These are phyloP conservation scores for Balaeniceps rex DNA, from an alignment of 2,113 vertebrate genomes.

Conservation along the genomic window DNA sequence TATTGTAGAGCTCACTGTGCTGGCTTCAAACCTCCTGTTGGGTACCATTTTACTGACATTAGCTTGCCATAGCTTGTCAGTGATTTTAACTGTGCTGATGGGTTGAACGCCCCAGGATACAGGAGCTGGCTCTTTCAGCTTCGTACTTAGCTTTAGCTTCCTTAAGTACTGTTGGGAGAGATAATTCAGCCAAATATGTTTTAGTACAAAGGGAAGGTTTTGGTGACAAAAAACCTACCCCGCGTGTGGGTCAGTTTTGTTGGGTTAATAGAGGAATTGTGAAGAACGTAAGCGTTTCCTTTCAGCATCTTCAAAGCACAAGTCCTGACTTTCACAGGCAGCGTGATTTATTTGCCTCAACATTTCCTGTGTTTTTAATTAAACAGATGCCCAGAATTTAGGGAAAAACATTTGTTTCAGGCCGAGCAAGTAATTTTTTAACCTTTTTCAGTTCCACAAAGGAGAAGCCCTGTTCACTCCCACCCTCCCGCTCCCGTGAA, in stretches of 20 bases:
- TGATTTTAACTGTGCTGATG: not conserved
- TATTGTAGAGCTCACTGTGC: constrained; percentile 23
- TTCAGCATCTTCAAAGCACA: not conserved
- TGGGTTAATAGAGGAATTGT: not conserved
- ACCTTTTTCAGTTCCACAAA: not conserved
- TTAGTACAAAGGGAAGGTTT: not conserved
- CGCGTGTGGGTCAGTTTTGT: not conserved
- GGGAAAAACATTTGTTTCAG: not conserved
- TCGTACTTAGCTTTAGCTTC: not conserved
- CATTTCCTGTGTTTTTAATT: not conserved
- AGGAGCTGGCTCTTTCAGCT: not conserved
- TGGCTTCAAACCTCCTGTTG: constrained; percentile 25
- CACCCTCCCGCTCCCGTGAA: not conserved
- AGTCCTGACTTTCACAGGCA: not conserved
- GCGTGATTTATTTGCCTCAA: not conserved
- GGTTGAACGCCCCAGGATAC: not conserved
- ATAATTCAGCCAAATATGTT: not conserved
- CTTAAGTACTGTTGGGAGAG: not conserved
- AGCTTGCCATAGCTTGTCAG: not conserved
- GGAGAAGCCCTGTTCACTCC: not conserved
- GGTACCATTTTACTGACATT: constrained; percentile 46
- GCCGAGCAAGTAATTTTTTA: not conserved
- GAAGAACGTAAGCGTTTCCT: not conserved
- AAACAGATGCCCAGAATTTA: not conserved
- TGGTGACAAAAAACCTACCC: not conserved